These are phyloP conservation scores for Neostethus bicornis DNA, from an alignment of 2,797 vertebrate species.

Conservation along the genomic window DNA sequence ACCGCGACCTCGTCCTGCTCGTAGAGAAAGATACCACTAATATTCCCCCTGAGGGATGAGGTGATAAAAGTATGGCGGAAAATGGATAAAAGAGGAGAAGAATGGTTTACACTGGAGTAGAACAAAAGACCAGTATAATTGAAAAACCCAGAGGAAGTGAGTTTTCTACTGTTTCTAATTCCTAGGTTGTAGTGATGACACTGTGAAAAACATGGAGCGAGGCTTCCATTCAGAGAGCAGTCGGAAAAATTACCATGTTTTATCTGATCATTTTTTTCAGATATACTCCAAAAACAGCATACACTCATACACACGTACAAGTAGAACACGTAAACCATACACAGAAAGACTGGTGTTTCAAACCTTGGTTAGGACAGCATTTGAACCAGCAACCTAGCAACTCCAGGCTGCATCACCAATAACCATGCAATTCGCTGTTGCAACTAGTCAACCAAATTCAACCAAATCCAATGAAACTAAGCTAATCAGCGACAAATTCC, in stretches of 20 bases:
- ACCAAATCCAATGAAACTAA: too few relatives aligned
- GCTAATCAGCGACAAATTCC: too few relatives aligned
- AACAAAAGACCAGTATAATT: constrained; percentile 30
- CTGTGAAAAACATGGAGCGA: not conserved
- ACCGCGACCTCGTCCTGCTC: constrained; percentile 43
- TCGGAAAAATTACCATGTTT: constrained; percentile 1
- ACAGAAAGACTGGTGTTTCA: too few relatives aligned
- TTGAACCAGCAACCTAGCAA: too few relatives aligned
- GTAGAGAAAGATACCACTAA: constrained; percentile 53
- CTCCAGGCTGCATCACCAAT: too few relatives aligned
- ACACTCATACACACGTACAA: too few relatives aligned
- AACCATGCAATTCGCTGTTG: too few relatives aligned
- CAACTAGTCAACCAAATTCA: too few relatives aligned
- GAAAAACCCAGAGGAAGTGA: constrained; percentile 20
- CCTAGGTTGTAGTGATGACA: not conserved
- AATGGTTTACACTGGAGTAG: constrained; percentile 17
- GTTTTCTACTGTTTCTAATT: constrained; percentile 15
- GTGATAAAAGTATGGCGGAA: constrained; percentile 42
- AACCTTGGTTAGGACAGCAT: too few relatives aligned
- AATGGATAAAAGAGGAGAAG: constrained; percentile 29
- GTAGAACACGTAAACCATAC: too few relatives aligned
- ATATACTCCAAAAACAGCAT: constrained; percentile 16
- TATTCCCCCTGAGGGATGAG: constrained; percentile 58
- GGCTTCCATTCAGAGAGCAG: not conserved
- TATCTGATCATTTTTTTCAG: too few relatives aligned